These are phyloP conservation scores for Acleris cristana DNA, from an alignment of 2,888 invertebrate species.

Conservation along the genomic window DNA sequence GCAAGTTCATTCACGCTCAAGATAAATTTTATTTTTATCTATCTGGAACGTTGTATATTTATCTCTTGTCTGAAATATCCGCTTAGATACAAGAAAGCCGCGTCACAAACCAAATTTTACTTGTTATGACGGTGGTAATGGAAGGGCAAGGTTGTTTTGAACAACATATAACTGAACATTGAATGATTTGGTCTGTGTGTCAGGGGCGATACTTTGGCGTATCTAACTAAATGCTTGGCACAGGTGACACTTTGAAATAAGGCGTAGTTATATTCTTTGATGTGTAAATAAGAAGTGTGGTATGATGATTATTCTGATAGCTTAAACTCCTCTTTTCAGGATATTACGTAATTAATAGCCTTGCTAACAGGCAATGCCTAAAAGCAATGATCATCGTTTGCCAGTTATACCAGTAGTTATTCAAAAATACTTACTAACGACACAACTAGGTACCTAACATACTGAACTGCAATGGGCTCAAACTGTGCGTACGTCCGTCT, in stretches of 20 bases:
- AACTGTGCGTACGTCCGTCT: conserved; percentile 7
- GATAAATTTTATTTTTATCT: conserved; percentile 24
- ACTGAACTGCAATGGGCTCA: no score
- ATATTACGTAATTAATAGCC: no score
- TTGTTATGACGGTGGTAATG: conserved; percentile 21
- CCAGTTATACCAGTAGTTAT: no score
- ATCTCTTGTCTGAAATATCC: conserved; percentile 23
- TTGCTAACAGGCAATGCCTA: no score
- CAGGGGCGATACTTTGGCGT: conserved; percentile 64
- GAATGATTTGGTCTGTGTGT: conserved; percentile 51
- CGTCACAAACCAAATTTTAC: conserved; percentile 16
- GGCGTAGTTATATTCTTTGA: conserved; percentile 7
- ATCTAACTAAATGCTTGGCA: conserved; percentile 46
- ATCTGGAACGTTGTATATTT: conserved; percentile 23
- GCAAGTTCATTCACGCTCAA: conserved; percentile 29
- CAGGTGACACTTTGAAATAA: conserved; percentile 51
- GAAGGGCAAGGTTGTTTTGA: conserved; percentile 39
- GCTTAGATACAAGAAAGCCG: conserved; percentile 25
- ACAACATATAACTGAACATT: conserved; percentile 36
- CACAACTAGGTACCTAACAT: not conserved
- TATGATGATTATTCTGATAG: not conserved
- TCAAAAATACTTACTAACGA: no score
- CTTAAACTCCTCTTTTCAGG: no score
- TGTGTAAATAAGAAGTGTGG: not conserved
- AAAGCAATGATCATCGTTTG: no score